These are phyloP conservation scores for Pecten maximus DNA, from an alignment of 2,888 invertebrate genomes.

Conservation along the genomic window DNA sequence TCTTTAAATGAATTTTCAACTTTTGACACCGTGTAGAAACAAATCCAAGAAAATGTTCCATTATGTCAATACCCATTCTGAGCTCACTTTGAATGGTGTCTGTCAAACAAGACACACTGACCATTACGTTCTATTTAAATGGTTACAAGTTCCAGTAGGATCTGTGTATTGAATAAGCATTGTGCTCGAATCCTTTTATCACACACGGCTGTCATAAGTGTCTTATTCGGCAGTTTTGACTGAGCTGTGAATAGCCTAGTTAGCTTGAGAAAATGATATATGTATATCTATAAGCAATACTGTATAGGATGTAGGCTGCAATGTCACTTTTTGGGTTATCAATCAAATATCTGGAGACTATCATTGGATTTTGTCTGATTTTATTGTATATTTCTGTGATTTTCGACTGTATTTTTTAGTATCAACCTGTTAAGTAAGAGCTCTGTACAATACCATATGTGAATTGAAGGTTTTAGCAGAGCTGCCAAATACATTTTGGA, in stretches of 20 bases:
- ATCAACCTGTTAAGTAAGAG: too few species aligned
- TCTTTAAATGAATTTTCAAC: not conserved
- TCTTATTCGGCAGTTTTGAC: not conserved
- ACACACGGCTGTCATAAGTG: not conserved
- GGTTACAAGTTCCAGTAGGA: not conserved
- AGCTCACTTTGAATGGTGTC: not conserved
- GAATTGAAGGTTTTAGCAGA: not conserved
- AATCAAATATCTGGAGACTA: too few species aligned
- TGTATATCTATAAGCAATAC: too few species aligned
- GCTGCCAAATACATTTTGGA: not conserved
- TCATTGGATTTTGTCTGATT: too few species aligned
- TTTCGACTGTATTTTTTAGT: too few species aligned
- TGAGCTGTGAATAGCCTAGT: not conserved
- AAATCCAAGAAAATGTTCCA: not conserved
- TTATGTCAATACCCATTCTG: not conserved
- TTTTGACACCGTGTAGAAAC: not conserved
- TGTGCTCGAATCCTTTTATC: not conserved
- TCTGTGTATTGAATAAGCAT: not conserved
- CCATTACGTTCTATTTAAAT: not conserved
- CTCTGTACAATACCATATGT: not conserved
- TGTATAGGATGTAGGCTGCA: not conserved
- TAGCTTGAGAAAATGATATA: not conserved
- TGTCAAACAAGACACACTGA: not conserved
- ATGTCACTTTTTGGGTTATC: too few species aligned
- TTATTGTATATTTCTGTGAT: too few species aligned